Evolutionary conservation across 2,888 invertebrate genomes (phyloP).

Genomic region (Crematogaster levior): DNA sequence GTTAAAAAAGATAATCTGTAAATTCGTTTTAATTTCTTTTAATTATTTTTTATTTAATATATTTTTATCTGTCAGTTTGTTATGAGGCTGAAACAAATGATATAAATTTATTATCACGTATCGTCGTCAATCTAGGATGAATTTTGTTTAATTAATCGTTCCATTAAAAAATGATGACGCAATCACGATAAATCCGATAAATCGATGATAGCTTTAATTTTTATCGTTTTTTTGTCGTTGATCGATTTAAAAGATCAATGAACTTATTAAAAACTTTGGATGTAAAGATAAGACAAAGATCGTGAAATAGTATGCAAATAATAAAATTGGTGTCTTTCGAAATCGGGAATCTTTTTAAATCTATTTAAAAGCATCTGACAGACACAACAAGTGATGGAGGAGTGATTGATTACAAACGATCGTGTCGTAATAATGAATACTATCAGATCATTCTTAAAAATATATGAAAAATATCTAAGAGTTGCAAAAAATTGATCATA

Average conservation of each 20-base stretch:
- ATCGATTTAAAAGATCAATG: not conserved
- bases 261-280: conserved; percentile 6
- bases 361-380: conserved; percentile 14
- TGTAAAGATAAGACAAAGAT: not conserved
- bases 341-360: conserved; percentile 14
- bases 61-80: not conserved
- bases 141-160: not conserved
- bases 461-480: not conserved
- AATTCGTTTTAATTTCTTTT: not conserved
- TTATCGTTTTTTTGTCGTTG: not conserved
- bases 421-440: not conserved
- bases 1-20: not conserved
- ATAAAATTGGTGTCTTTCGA: not conserved
- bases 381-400: not conserved
- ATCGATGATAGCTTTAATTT: not conserved
- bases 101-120: not conserved
- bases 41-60: conserved; percentile 3
- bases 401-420: conserved; percentile 23
- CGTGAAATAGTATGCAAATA: not conserved
- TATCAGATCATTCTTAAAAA: not conserved
- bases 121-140: not conserved
- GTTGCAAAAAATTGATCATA: not conserved
- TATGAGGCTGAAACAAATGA: not conserved
- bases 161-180: not conserved
- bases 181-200: not conserved